These are phyloP conservation scores for Thysanoteuthis rhombus DNA, from an alignment of 2,888 invertebrate species.

Conservation along the genomic window DNA sequence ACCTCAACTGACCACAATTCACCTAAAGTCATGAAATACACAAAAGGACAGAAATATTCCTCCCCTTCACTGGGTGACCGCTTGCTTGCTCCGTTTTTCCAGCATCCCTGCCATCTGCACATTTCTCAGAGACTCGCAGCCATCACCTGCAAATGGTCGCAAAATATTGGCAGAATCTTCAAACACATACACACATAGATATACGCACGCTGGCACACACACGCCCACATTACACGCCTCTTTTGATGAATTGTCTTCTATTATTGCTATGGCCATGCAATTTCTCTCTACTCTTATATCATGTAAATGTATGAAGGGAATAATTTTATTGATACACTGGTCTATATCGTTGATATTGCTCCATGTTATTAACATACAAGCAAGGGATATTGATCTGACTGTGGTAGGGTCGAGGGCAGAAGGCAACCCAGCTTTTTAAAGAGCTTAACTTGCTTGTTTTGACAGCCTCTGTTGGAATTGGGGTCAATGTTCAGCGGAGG, in stretches of 20 bases:
- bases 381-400: neutral
- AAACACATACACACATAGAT: no score
- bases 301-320: neutral
- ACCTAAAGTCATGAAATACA: no score
- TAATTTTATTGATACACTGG: neutral
- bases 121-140: no score
- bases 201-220: no score
- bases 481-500: neutral
- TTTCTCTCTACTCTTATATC: neutral
- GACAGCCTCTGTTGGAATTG: neutral
- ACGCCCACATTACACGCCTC: neutral
- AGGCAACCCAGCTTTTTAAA: neutral
- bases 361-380: neutral
- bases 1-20: no score
- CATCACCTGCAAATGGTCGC: no score
- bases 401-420: neutral
- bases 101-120: no score
- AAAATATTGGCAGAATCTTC: no score
- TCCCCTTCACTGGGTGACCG: no score
- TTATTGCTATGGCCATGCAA: neutral
- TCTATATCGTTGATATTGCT: neutral
- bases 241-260: neutral
- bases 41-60: no score
- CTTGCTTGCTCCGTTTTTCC: no score
- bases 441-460: constrained; percentile 12